A percentile compares a stretch with the other conserved stretches of the same genome.
These are phyloP conservation scores for Brachymystax lenok DNA, from an alignment of 2,797 vertebrate species.

Conservation along the genomic window DNA sequence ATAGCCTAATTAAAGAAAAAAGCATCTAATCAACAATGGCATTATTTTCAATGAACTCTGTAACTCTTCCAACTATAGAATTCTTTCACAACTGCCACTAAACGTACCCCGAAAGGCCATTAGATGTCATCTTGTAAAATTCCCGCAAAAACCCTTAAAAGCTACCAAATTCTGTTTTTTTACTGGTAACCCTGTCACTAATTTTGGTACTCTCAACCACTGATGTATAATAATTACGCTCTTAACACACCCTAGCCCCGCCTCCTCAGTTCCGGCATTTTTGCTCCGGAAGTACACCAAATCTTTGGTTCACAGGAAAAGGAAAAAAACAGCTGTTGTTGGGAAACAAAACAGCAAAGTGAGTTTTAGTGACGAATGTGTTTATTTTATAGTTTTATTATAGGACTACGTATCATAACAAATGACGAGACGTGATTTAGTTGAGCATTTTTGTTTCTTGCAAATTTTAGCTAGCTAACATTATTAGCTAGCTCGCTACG, in stretches of 20 bases:
- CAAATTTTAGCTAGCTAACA: conserved; percentile 48
- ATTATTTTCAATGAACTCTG: too few relatives aligned
- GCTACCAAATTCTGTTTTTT: neutral
- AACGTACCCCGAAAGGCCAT: too few relatives aligned
- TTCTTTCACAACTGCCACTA: too few relatives aligned
- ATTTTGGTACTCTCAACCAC: neutral
- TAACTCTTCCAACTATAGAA: too few relatives aligned
- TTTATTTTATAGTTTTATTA: neutral
- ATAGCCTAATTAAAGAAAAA: too few relatives aligned
- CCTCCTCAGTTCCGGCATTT: conserved; percentile 66
- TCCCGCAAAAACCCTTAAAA: too few relatives aligned
- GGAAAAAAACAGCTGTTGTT: conserved; percentile 75
- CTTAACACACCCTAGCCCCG: neutral
- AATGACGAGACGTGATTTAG: neutral
- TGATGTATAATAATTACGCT: too few relatives aligned
- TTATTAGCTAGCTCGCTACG: conserved; percentile 44
- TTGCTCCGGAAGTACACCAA: conserved; percentile 78
- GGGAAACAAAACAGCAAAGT: conserved; percentile 74
- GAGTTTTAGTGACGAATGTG: conserved; percentile 54
- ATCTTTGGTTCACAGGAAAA: conserved; percentile 75
- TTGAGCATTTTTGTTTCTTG: conserved; percentile 34
- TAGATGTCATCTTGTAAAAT: too few relatives aligned
- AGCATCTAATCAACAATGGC: too few relatives aligned
- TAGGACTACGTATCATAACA: neutral
- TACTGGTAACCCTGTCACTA: neutral